These are phyloP conservation scores for Calameuta pallipes DNA, from an alignment of 2,888 invertebrate species.

Conservation along the genomic window DNA sequence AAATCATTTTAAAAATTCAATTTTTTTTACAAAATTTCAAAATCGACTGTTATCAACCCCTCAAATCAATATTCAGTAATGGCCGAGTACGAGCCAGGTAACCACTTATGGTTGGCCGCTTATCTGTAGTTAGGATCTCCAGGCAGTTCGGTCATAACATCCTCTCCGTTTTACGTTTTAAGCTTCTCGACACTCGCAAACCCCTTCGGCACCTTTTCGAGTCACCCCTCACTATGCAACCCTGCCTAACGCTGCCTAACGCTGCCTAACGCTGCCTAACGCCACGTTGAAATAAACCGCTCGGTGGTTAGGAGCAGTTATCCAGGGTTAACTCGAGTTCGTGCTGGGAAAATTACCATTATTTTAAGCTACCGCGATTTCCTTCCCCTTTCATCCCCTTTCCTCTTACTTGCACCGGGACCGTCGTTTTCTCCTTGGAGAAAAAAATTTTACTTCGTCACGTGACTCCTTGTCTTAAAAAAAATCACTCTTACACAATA, in stretches of 20 bases:
- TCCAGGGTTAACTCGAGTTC: conserved; percentile 18
- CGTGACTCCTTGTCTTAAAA: too few relatives aligned
- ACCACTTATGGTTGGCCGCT: conserved; percentile 32
- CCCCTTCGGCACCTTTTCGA: not conserved
- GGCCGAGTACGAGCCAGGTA: not conserved
- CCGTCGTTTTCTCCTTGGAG: too few relatives aligned
- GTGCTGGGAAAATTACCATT: conserved; percentile 21
- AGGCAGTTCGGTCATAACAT: conserved; percentile 18
- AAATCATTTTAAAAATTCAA: too few relatives aligned
- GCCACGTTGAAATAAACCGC: conserved; percentile 16
- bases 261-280: not conserved
- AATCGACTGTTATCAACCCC: too few relatives aligned
- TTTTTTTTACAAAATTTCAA: too few relatives aligned
- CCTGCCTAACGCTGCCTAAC: not conserved
- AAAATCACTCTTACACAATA: too few relatives aligned
- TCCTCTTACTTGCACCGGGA: too few relatives aligned
- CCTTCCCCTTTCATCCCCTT: too few relatives aligned
- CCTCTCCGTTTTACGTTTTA: conserved; percentile 10
- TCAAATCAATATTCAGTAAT: too few relatives aligned
- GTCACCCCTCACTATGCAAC: not conserved
- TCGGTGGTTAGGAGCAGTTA: conserved; percentile 26
- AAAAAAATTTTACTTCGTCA: too few relatives aligned
- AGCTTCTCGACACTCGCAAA: not conserved
- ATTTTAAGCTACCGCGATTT: conserved; percentile 4
- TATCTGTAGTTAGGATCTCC: conserved; percentile 33